Evolutionary conservation across 2,797 vertebrate species (phyloP).

Genomic region (Hypotaenidia okinawae): DNA sequence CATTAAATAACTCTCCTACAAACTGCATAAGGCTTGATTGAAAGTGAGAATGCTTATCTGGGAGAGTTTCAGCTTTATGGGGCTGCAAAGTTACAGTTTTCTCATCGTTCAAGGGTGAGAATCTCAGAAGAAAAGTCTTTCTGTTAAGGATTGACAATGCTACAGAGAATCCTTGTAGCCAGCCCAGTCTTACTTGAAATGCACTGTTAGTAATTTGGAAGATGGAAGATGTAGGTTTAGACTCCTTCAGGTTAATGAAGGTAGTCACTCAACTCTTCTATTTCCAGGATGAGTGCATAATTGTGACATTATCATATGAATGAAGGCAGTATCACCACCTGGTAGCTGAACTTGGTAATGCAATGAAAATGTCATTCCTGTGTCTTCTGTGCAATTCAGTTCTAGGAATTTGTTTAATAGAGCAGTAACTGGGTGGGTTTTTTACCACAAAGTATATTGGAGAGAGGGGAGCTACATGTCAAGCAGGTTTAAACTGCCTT

Average conservation of each 20-base stretch:
- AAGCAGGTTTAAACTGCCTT: neutral
- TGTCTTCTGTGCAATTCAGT: neutral
- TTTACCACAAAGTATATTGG: neutral
- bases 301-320: conserved; percentile 46
- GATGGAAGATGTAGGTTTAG: neutral
- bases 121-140: neutral
- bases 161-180: neutral
- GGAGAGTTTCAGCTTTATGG: neutral
- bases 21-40: neutral
- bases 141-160: neutral
- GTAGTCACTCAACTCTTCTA: neutral
- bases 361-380: neutral
- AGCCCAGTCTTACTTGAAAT: neutral
- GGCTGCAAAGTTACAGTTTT: neutral
- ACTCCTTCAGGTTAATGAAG: neutral
- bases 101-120: neutral
- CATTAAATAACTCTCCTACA: neutral
- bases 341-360: conserved; percentile 4
- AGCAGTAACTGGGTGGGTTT: neutral
- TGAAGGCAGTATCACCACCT: neutral
- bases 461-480: neutral
- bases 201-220: neutral
- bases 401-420: neutral
- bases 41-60: neutral
- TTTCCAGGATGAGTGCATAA: conserved; percentile 17